Conservation (phyloP, 2,888 invertebrate species). For the Octodonta nipae region DNA sequence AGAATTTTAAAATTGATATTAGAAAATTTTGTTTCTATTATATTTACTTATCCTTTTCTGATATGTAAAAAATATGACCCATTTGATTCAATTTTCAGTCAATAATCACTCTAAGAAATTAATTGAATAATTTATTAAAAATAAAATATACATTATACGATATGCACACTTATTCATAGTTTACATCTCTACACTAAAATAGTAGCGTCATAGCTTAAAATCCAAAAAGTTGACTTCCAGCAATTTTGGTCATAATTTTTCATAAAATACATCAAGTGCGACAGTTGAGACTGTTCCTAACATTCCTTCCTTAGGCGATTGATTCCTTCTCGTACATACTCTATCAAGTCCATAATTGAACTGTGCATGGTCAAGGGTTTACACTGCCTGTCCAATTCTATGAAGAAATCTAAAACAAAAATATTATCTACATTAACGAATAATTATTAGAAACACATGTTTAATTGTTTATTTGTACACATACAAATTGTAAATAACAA, state of each 20-base stretch:
- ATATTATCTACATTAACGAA: too few relatives aligned
- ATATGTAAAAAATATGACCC: constrained; percentile 25
- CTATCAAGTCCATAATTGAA: constrained; percentile 73
- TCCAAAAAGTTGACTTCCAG: constrained; percentile 31
- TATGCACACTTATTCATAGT: constrained; percentile 27
- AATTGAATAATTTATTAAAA: constrained; percentile 36
- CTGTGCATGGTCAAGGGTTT: constrained; percentile 81
- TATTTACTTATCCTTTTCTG: too few relatives aligned
- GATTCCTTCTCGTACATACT: constrained; percentile 68
- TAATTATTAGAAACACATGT: too few relatives aligned
- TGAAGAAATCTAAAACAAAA: constrained; percentile 79
- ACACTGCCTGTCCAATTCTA: constrained; percentile 72
- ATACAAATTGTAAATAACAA: too few relatives aligned
- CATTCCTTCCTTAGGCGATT: constrained; percentile 38
- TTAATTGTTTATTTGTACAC: too few relatives aligned
- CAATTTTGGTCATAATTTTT: constrained; percentile 30
- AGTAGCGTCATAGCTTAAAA: neutral
- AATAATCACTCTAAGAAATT: constrained; percentile 14
- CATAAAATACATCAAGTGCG: constrained; percentile 6
- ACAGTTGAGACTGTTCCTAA: constrained; percentile 8
- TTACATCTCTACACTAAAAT: neutral
- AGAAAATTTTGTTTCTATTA: too few relatives aligned
- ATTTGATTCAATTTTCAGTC: constrained; percentile 21
- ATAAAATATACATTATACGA: constrained; percentile 32
- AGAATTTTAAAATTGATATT: neutral